Percentiles rank a stretch among this genome's conserved stretches.
These are phyloP conservation scores for Paramormyrops hopkinsi DNA, from an alignment of 2,797 vertebrate genomes.

Conservation along the genomic window DNA sequence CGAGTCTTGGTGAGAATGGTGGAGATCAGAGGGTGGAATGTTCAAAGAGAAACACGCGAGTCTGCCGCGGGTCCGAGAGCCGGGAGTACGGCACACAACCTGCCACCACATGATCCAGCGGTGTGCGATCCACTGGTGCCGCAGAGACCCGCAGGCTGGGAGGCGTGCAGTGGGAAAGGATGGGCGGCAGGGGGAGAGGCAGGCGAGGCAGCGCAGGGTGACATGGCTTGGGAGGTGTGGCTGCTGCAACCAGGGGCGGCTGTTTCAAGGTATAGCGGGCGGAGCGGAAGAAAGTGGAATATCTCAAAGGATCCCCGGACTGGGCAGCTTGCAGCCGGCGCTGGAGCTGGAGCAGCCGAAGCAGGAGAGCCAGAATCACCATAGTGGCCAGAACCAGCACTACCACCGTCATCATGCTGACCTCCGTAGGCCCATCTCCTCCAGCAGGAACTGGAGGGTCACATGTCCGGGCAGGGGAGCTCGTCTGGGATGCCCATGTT, in stretches of 20 bases:
- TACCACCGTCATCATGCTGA: constrained; percentile 46
- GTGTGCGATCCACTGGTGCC: neutral
- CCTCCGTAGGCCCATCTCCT: constrained; percentile 43
- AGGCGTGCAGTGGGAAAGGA: constrained; percentile 52
- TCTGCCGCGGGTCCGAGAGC: constrained; percentile 50
- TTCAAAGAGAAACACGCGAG: constrained; percentile 67
- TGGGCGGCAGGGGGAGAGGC: constrained; percentile 26
- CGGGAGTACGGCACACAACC: constrained; percentile 54
- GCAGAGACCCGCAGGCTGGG: constrained; percentile 50
- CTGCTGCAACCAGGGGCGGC: neutral
- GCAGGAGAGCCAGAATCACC: constrained; percentile 58
- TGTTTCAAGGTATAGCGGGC: constrained; percentile 59
- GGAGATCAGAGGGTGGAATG: constrained; percentile 53
- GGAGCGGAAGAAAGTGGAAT: constrained; percentile 59
- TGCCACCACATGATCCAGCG: constrained; percentile 59
- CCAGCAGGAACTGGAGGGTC: constrained; percentile 27
- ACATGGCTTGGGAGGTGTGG: neutral
- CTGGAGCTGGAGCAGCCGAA: constrained; percentile 53
- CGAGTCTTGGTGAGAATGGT: neutral
- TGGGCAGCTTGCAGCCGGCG: constrained; percentile 52
- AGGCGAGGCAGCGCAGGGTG: neutral
- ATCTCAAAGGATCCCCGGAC: constrained; percentile 52
- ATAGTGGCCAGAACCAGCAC: constrained; percentile 54
- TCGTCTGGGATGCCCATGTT: constrained; percentile 7
- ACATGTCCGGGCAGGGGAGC: constrained; percentile 36